phyloP scores from a whole-genome alignment of 1,140 invertebrate genomes.

The Helicoverpa armigera region DNA sequence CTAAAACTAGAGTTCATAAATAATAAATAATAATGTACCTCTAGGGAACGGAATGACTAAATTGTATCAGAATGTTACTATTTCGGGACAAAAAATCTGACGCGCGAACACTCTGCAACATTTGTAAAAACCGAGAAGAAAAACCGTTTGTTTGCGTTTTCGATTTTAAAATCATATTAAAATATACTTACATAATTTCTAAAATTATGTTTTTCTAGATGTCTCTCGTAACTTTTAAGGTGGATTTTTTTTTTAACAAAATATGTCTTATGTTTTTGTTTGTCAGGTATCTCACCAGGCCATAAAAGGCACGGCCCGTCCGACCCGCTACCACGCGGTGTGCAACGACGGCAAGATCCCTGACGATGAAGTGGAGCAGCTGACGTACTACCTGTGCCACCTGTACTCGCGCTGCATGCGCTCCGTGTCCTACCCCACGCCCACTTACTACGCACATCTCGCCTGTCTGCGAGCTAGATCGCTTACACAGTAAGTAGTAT shows the following conservation, averaged over 20 bases:
- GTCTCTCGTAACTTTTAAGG: no score
- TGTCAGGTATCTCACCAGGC: conserved; percentile 88
- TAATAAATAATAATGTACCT: no score
- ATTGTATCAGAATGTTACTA: no score
- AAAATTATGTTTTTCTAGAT: no score
- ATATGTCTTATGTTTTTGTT: conserved; percentile 36
- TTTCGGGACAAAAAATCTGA: no score
- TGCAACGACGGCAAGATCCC: conserved; percentile 92
- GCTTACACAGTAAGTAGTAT: conserved; percentile 86
- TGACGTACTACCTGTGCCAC: conserved; percentile 96
- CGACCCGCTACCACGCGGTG: conserved; percentile 95
- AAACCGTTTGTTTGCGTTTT: no score
- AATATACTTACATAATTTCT: no score
- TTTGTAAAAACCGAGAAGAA: no score
- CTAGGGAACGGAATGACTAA: no score
- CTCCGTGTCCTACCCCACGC: conserved; percentile 96
- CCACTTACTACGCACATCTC: conserved; percentile 97
- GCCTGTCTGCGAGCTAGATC: conserved; percentile 93
- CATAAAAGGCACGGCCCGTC: conserved; percentile 94
- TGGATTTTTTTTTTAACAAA: no score
- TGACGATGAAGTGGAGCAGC: conserved; percentile 92
- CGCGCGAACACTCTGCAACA: no score
- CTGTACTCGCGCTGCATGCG: conserved; percentile 95
- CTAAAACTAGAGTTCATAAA: no score
- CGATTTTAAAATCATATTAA: not conserved